A percentile compares a stretch with the other conserved stretches of the same genome.
Conservation (phyloP, 2,797 vertebrate genomes). For the Enoplosus armatus region DNA sequence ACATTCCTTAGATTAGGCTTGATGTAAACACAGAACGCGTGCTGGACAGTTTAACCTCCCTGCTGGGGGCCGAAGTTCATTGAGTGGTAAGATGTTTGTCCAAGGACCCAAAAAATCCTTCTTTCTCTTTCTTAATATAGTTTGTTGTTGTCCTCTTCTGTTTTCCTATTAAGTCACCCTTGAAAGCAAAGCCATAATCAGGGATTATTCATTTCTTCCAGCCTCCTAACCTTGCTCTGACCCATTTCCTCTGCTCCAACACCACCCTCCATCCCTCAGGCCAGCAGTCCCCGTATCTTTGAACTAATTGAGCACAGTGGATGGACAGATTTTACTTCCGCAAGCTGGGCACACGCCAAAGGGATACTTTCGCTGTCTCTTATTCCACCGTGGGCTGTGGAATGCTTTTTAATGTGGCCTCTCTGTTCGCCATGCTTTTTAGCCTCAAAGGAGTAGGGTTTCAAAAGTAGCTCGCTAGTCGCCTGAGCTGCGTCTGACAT, state of each 20-base stretch:
- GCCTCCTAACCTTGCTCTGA: conserved; percentile 52
- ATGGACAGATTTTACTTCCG: conserved; percentile 43
- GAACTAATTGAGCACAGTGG: conserved; percentile 40
- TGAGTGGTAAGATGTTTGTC: background rate
- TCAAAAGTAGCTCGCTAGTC: conserved; percentile 47
- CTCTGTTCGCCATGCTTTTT: conserved; percentile 40
- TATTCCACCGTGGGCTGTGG: conserved; percentile 41
- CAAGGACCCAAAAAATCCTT: background rate
- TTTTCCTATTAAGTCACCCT: conserved; percentile 26
- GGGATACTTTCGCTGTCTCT: conserved; percentile 51
- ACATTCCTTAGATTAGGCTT: conserved; percentile 31
- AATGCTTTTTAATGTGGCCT: conserved; percentile 56
- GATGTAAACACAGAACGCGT: conserved; percentile 35
- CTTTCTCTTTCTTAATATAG: background rate
- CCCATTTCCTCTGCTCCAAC: conserved; percentile 32
- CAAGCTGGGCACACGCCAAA: conserved; percentile 48
- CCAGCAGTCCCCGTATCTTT: conserved; percentile 38
- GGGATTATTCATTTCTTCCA: conserved; percentile 36
- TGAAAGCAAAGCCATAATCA: conserved; percentile 19
- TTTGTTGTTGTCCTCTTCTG: conserved; percentile 20
- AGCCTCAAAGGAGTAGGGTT: conserved; percentile 48
- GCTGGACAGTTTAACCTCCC: conserved; percentile 18
- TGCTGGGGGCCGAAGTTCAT: conserved; percentile 28
- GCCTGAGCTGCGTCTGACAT: conserved; percentile 40
- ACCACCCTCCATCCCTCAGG: conserved; percentile 18